These are phyloP conservation scores for Otus sunia DNA, from an alignment of 2,113 vertebrate species.

Conservation along the genomic window DNA sequence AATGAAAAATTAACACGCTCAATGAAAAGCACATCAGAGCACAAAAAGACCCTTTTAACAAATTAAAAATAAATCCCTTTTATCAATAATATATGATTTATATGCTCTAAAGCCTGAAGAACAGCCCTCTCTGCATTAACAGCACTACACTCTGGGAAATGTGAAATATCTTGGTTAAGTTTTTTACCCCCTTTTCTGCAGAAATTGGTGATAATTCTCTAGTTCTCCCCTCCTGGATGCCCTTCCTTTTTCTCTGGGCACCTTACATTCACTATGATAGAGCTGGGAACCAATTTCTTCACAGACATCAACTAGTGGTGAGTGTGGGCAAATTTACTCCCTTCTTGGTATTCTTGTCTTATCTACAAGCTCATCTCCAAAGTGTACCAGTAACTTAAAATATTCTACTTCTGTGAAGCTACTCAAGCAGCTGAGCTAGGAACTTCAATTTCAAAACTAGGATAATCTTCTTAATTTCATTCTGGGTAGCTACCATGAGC, in stretches of 20 bases:
- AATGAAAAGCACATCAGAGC: background rate
- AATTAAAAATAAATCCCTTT: slow-evolving; percentile 13
- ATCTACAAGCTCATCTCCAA: background rate
- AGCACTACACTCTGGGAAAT: background rate
- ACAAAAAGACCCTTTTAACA: background rate
- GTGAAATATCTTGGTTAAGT: background rate
- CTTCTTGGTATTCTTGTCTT: background rate
- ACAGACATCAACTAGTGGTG: background rate
- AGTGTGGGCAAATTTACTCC: background rate
- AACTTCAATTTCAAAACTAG: background rate
- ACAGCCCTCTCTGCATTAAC: background rate
- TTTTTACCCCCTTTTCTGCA: background rate
- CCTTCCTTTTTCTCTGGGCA: background rate
- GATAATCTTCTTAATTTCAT: background rate
- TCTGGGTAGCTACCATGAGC: background rate
- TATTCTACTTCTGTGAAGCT: background rate
- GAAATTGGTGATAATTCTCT: background rate
- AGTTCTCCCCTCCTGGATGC: background rate
- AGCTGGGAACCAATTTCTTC: background rate
- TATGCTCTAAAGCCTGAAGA: background rate
- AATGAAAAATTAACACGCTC: slow-evolving; percentile 31
- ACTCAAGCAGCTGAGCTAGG: background rate
- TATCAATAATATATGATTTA: background rate
- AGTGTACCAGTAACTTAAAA: background rate
- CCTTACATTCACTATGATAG: background rate